These are phyloP conservation scores for Cliona cf. orientalis DNA, from an alignment of 37 sponge, comb jelly and placozoan genomes.

Conservation along the genomic window DNA sequence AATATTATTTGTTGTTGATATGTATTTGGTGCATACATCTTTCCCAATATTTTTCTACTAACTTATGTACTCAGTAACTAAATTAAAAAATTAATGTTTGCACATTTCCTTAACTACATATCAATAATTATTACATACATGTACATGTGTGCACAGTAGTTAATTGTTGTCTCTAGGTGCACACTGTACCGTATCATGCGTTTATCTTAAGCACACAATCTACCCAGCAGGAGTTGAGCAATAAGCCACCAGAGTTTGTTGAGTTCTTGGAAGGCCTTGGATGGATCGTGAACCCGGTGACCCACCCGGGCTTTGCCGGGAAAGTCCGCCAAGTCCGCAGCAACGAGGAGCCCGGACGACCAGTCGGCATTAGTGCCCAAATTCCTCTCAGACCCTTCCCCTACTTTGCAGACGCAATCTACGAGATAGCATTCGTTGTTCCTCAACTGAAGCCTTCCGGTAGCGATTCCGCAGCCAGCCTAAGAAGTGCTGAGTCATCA, in stretches of 20 bases:
- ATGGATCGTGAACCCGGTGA: conserved; percentile 81
- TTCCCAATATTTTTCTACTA: background rate
- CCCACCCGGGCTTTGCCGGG: conserved; percentile 84
- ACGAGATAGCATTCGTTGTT: conserved; percentile 83
- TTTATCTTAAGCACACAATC: background rate
- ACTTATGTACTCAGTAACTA: too few species aligned
- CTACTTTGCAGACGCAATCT: conserved; percentile 79
- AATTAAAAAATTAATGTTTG: too few species aligned
- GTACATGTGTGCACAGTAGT: too few species aligned
- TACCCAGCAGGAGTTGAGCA: conserved; percentile 3
- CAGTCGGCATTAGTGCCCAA: conserved; percentile 38
- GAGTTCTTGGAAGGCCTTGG: conserved; percentile 84
- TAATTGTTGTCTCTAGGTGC: too few species aligned
- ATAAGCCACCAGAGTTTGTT: conserved; percentile 62
- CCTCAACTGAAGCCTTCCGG: conserved; percentile 36
- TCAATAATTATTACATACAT: too few species aligned
- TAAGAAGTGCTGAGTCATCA: conserved; percentile 66
- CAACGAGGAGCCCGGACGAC: background rate
- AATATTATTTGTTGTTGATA: background rate
- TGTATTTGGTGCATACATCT: background rate
- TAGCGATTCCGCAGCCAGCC: conserved; percentile 54
- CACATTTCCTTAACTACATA: too few species aligned
- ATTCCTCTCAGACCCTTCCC: conserved; percentile 71
- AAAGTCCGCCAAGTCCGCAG: conserved; percentile 46
- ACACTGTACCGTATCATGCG: background rate